Evolutionary conservation across 2,113 vertebrate species (phyloP).

Genomic region (Platysternon megacephalum): DNA sequence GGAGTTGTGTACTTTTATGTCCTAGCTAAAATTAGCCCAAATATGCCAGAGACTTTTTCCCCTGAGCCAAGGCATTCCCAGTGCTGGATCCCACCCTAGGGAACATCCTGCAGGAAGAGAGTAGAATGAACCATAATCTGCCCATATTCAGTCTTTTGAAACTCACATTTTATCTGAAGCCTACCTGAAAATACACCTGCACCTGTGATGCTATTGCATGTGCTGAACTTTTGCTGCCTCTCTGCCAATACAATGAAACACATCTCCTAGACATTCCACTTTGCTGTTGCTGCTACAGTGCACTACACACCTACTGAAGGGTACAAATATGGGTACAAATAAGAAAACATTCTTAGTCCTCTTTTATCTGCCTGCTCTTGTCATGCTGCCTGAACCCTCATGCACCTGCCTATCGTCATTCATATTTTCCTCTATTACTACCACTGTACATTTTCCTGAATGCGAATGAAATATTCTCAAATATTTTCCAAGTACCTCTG

Average conservation of each 20-base stretch:
- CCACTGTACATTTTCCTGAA: neutral
- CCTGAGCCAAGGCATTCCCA: neutral
- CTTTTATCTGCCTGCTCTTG: neutral
- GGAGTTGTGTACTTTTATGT: neutral
- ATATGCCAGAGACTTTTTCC: neutral
- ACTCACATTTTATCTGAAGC: neutral
- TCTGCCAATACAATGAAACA: neutral
- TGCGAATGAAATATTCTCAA: neutral
- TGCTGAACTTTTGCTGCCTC: neutral
- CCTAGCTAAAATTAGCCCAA: neutral
- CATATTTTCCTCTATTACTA: neutral
- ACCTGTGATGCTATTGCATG: neutral
- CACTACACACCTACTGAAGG: neutral
- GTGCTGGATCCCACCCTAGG: neutral
- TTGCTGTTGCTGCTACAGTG: neutral
- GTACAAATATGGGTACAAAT: neutral
- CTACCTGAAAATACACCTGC: neutral
- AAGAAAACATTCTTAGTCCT: neutral
- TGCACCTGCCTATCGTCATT: neutral
- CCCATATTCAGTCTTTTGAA: conserved; percentile 9
- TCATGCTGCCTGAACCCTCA: neutral
- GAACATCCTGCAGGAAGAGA: neutral
- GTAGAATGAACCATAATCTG: neutral
- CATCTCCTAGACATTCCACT: neutral
- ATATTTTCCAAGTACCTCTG: neutral